These are phyloP conservation scores for Microcebus griseorufus DNA, from an alignment of 2,113 vertebrate genomes.

Conservation along the genomic window DNA sequence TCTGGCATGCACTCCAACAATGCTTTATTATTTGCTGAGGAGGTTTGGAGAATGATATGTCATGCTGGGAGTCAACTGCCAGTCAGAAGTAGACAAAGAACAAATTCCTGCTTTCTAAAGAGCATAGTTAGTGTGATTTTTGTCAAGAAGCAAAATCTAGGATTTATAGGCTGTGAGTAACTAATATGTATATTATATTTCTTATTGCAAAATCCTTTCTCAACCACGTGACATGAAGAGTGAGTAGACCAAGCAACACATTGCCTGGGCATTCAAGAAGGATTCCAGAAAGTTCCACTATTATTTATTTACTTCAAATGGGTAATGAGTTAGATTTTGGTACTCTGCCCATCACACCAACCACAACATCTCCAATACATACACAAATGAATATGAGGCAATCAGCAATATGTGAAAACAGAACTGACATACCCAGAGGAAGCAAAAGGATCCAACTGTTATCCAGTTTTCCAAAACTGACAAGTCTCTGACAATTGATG, in stretches of 20 bases:
- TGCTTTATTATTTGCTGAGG: neutral
- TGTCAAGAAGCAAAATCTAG: constrained; percentile 8
- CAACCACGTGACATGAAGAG: neutral
- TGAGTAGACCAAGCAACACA: neutral
- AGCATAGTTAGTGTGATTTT: neutral
- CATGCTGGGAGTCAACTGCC: neutral
- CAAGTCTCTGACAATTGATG: neutral
- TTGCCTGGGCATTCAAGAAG: neutral
- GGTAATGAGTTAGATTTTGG: neutral
- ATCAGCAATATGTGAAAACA: neutral
- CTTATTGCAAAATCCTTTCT: neutral
- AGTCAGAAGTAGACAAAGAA: neutral
- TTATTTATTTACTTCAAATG: neutral
- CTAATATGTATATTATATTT: constrained; percentile 24
- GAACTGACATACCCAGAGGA: neutral
- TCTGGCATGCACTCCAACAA: neutral
- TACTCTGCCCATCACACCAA: neutral
- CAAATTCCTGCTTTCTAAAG: neutral
- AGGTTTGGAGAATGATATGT: neutral
- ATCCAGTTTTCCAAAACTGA: neutral
- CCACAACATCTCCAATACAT: neutral
- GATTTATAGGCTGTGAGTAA: neutral
- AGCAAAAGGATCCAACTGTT: neutral
- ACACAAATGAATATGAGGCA: neutral
- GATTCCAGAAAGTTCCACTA: neutral